A percentile compares a stretch with the other conserved stretches of the same genome.
Conservation (phyloP, 92 coral and sea anemone genomes). For the Virgularia gustaviana region DNA sequence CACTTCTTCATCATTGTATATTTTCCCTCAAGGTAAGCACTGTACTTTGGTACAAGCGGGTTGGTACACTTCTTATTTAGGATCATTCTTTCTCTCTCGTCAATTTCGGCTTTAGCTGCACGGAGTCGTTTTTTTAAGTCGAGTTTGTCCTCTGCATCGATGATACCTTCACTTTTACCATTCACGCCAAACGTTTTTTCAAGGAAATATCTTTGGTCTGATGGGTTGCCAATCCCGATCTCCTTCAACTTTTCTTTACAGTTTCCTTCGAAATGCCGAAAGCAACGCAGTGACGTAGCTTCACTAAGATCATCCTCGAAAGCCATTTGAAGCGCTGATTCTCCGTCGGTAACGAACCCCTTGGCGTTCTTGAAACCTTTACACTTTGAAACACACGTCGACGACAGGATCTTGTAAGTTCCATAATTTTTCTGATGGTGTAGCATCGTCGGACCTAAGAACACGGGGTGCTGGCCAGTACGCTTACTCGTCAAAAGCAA, state of each 20-base stretch:
- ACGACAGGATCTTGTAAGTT: constrained; percentile 45
- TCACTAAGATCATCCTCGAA: constrained; percentile 48
- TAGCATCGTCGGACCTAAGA: constrained; percentile 54
- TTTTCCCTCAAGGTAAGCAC: constrained; percentile 46
- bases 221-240: constrained; percentile 51
- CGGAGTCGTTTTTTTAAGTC: constrained; percentile 40
- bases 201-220: constrained; percentile 41
- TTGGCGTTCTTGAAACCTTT: constrained; percentile 48
- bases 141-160: constrained; percentile 56
- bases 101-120: constrained; percentile 29
- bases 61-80: constrained; percentile 39
- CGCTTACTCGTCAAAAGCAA: constrained; percentile 42
- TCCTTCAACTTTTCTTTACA: constrained; percentile 41
- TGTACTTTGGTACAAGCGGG: constrained; percentile 35
- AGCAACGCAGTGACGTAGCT: constrained; percentile 47
- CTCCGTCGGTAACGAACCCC: constrained; percentile 48
- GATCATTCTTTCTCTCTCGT: constrained; percentile 41
- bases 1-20: constrained; percentile 48
- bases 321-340: constrained; percentile 49
- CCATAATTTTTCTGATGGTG: constrained; percentile 39
- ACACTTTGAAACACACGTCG: constrained; percentile 36
- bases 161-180: constrained; percentile 48
- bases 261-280: constrained; percentile 55
- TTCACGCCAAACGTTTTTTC: constrained; percentile 47
- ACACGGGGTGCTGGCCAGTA: constrained; percentile 56